Evolutionary conservation across 2,888 invertebrate species (phyloP), one percentile per base, ranked within the genome.

Genomic region (Sinhomidia bicolor): DNA sequence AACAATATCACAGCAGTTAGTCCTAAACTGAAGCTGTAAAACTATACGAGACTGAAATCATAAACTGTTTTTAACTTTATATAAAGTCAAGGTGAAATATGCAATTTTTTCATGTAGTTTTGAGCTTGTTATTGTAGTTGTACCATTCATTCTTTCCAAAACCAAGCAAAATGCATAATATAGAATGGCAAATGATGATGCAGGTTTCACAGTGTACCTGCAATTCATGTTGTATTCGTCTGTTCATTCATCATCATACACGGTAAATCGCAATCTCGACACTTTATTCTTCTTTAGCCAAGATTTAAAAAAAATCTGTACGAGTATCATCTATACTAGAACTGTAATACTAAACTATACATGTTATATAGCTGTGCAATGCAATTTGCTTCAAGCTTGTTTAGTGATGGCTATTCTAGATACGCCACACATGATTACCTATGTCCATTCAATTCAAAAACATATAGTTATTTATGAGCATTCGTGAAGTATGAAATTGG

Each of bases 61-160:
- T 78, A 57, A 36, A 54, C 54, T 41, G 0, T 57, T 83, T 74
- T 71, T 29, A 71, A 68, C 82, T 74, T 74, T n/a, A n/a, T n/a
- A n/a, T 54, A 83, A 83, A 83, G 83, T 83, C 83, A 83, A 83
- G 83, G 83, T 83, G 41, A 83, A 83, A 71, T 9, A 44, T 32
- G 51, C 57, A 83, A 83, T 71, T 78, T n/a, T 1, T 5, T 62
- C 14, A 54, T 29, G 26, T 17, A 26, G 32, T n/a, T 10, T 26
- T 44, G 14, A 65, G 44, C 20, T 4, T 12, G n/a, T n/a, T n/a
- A n/a, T n/a, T n/a, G n/a, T n/a, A n/a, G 9, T 51, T 20, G n/a
- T 51, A 51, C n/a, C 74, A 74, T 20, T 41, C 44, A 36, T 36
- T 36, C 23, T 6, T 41, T 41, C 71, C 36, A 20, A 71, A 20